A percentile compares a stretch with the other conserved stretches of the same genome.
phyloP scores from a whole-genome alignment of 2,888 invertebrate species.

The Subacronicta megacephala region DNA sequence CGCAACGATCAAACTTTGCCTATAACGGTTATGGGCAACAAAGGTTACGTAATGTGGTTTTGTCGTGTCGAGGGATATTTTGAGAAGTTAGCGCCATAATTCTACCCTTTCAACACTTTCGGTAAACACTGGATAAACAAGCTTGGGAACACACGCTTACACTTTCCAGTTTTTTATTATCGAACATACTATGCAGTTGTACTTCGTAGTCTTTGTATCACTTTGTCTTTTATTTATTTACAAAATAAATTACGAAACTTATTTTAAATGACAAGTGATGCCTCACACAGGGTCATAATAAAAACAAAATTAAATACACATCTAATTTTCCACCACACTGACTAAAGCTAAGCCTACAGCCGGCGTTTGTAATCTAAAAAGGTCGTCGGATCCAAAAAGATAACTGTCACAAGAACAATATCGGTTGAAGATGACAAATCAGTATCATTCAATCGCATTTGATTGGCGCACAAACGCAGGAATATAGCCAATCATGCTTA shows the following conservation, averaged over 20 bases:
- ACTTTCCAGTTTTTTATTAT: not conserved
- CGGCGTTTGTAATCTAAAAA: not conserved
- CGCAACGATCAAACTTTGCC: constrained; percentile 73
- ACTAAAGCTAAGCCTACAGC: not conserved
- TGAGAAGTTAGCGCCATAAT: constrained; percentile 43
- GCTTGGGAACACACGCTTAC: constrained; percentile 5
- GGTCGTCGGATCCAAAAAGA: not conserved
- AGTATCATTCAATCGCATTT: constrained; percentile 5
- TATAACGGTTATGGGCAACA: constrained; percentile 68
- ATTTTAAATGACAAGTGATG: not conserved
- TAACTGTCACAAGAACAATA: not conserved
- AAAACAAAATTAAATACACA: not conserved
- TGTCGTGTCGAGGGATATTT: constrained; percentile 68
- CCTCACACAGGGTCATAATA: not conserved
- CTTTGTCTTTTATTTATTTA: too few relatives aligned
- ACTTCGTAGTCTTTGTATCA: too few relatives aligned
- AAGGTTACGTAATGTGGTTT: constrained; percentile 66
- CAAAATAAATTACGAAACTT: too few relatives aligned
- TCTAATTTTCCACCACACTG: not conserved
- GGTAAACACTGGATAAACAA: constrained; percentile 31
- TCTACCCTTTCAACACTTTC: constrained; percentile 41
- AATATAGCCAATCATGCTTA: constrained; percentile 7
- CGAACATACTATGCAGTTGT: not conserved
- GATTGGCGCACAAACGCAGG: constrained; percentile 8
- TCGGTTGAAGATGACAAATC: constrained; percentile 1